Conservation (phyloP, 2,888 invertebrate species). For the Cotesia congregata region DNA sequence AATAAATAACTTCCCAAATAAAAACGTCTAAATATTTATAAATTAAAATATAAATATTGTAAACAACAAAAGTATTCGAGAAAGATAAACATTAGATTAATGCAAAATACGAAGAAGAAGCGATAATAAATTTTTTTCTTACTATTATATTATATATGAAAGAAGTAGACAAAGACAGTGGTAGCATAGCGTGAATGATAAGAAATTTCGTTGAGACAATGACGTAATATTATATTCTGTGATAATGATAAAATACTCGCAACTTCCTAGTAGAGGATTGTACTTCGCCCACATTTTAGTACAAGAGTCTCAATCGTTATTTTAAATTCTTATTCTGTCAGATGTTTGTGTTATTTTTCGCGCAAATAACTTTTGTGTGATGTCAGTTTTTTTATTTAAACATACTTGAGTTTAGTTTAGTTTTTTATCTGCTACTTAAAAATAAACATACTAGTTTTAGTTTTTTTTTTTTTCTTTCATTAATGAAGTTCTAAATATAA, state of each 20-base stretch:
- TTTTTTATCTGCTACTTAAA: background rate
- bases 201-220: background rate
- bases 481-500: no score
- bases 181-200: background rate
- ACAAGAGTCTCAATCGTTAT: background rate
- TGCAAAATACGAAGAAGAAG: background rate
- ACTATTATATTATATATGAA: background rate
- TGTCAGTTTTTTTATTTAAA: background rate
- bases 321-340: background rate
- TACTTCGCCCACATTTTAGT: slow-evolving; percentile 4
- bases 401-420: background rate
- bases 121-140: background rate
- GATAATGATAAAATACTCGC: background rate
- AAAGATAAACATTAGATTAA: background rate
- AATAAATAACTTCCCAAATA: no score
- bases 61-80: background rate
- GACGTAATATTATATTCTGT: background rate
- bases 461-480: background rate
- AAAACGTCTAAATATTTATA: background rate
- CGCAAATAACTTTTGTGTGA: background rate
- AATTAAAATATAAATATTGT: background rate
- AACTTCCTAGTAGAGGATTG: slow-evolving; percentile 3
- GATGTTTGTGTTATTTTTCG: background rate
- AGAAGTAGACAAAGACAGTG: background rate
- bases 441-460: background rate